Percentiles rank a stretch among this genome's conserved stretches.
Evolutionary conservation across 2,888 invertebrate genomes (phyloP).

Genomic region (Heliconius ismenius): DNA sequence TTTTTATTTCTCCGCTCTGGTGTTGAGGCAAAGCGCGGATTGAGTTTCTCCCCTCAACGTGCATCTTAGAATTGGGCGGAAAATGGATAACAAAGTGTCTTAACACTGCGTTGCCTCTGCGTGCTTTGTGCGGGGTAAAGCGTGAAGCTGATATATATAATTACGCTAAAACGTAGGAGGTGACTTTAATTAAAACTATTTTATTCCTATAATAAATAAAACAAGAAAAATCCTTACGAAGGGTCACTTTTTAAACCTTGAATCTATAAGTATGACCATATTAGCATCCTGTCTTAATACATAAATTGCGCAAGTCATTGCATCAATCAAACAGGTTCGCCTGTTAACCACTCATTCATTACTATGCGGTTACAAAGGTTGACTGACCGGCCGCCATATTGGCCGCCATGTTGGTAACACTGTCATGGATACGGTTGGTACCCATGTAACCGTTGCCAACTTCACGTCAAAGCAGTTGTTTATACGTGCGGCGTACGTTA

Average conservation of each 20-base stretch:
- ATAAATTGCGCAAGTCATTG: conserved; percentile 46
- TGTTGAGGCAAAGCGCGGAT: no score
- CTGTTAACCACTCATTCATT: conserved; percentile 61
- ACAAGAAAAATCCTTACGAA: conserved; percentile 23
- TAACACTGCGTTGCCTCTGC: no score
- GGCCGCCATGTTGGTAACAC: conserved; percentile 56
- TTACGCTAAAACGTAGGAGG: not conserved
- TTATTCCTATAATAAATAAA: conserved; percentile 17
- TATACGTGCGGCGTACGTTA: conserved; percentile 63
- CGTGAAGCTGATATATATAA: not conserved
- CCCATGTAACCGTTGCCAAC: conserved; percentile 54
- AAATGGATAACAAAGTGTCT: no score
- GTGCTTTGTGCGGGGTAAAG: no score
- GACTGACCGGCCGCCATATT: conserved; percentile 55
- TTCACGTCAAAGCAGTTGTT: conserved; percentile 63
- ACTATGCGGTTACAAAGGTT: conserved; percentile 54
- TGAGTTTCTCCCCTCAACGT: no score
- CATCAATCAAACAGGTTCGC: conserved; percentile 53
- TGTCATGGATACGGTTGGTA: conserved; percentile 48
- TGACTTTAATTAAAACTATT: not conserved
- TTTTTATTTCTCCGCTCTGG: no score
- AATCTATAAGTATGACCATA: conserved; percentile 33
- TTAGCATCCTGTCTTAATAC: conserved; percentile 43
- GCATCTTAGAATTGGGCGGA: no score
- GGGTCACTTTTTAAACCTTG: conserved; percentile 41